Evolutionary conservation across 2,113 vertebrate species (phyloP).

Genomic region (Chrysochloris asiatica): DNA sequence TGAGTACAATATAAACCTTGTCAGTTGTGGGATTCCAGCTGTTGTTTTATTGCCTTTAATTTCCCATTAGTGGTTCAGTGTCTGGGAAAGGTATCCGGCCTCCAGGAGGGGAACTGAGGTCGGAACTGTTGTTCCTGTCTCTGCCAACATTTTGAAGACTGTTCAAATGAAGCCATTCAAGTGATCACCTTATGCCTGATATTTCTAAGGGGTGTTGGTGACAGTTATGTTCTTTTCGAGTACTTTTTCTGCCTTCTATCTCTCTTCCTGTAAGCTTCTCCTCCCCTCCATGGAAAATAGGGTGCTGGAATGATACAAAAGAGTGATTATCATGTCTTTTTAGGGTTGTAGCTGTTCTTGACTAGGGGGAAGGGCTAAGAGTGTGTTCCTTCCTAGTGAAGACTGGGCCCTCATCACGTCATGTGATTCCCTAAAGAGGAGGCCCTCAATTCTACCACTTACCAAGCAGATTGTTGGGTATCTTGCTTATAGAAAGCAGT

Average conservation of each 20-base stretch:
- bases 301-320: not conserved
- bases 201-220: conserved; percentile 18
- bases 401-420: no score
- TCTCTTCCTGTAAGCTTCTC: not conserved
- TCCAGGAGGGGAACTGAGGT: conserved; percentile 61
- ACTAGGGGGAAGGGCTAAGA: accelerated
- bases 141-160: conserved; percentile 55
- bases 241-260: not conserved
- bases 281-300: not conserved
- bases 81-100: conserved; percentile 70
- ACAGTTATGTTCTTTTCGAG: not conserved
- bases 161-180: conserved; percentile 54
- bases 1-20: conserved; percentile 70
- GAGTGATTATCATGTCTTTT: not conserved
- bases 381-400: not conserved
- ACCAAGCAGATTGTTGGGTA: not conserved
- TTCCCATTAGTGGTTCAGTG: conserved; percentile 72
- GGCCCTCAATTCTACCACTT: not conserved
- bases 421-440: no score
- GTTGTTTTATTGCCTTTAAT: conserved; percentile 75
- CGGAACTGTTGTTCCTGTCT: conserved; percentile 45
- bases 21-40: conserved; percentile 75
- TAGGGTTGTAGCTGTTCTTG: not conserved
- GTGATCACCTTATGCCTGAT: conserved; percentile 2
- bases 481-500: not conserved